Conservation (phyloP, 2,113 vertebrate genomes). For the Indicator indicator region DNA sequence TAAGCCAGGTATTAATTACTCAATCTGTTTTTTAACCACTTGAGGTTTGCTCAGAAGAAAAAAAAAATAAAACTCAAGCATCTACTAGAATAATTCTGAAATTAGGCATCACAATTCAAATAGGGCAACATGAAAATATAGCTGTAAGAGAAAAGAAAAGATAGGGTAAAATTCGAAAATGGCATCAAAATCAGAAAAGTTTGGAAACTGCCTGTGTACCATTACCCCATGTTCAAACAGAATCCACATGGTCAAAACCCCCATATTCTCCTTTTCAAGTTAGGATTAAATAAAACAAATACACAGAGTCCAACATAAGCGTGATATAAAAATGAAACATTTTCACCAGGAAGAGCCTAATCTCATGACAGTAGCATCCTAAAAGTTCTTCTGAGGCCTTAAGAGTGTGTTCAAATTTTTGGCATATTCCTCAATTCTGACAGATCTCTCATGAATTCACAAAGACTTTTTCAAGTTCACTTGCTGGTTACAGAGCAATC, state of each 20-base stretch:
- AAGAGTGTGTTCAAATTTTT: not conserved
- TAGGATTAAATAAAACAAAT: too few species aligned
- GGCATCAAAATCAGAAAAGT: not conserved
- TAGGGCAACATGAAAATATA: not conserved
- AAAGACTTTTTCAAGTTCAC: not conserved
- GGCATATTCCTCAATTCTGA: not conserved
- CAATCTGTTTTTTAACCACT: slow-evolving; percentile 12
- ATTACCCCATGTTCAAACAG: not conserved
- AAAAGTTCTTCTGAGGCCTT: not conserved
- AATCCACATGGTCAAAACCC: not conserved
- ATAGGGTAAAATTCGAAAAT: not conserved
- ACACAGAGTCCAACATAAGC: not conserved
- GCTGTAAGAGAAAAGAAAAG: not conserved
- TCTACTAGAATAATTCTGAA: not conserved
- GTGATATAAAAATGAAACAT: not conserved
- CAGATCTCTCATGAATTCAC: not conserved
- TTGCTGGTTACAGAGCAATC: not conserved
- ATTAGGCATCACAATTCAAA: not conserved
- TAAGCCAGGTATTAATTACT: slow-evolving; percentile 17
- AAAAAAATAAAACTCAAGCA: too few species aligned
- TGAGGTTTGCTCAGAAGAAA: not conserved
- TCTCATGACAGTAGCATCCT: not conserved
- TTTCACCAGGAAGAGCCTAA: not conserved
- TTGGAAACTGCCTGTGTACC: not conserved
- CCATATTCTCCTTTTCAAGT: not conserved